These are phyloP conservation scores for Caenorhabditis inopinata DNA, from an alignment of 1,140 invertebrate species.

Conservation along the genomic window DNA sequence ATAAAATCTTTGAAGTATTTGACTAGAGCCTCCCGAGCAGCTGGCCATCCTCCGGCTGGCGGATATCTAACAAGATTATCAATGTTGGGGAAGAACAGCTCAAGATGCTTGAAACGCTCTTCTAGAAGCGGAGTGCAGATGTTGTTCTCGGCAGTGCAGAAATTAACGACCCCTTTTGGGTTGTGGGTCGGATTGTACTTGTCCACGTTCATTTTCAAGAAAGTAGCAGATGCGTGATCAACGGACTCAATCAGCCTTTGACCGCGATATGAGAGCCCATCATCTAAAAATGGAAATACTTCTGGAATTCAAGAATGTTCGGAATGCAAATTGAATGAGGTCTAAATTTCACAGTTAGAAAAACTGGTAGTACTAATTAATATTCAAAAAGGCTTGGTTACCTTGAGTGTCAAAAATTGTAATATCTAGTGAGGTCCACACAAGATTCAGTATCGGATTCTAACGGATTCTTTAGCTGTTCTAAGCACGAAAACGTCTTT, in stretches of 20 bases:
- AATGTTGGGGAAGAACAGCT: slow-evolving; percentile 24
- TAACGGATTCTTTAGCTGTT: too few relatives aligned
- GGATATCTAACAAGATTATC: slow-evolving; percentile 30
- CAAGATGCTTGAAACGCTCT: slow-evolving; percentile 32
- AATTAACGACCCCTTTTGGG: slow-evolving; percentile 30
- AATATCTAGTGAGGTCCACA: too few relatives aligned
- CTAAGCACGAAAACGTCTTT: too few relatives aligned
- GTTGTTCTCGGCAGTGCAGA: slow-evolving; percentile 45
- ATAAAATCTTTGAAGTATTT: slow-evolving; percentile 25
- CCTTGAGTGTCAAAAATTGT: too few relatives aligned
- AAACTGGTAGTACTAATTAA: too few relatives aligned
- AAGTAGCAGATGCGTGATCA: slow-evolving; percentile 13
- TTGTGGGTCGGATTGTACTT: slow-evolving; percentile 19
- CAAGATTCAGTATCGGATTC: too few relatives aligned
- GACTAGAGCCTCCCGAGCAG: background rate
- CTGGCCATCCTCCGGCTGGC: slow-evolving; percentile 32
- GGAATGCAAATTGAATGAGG: too few relatives aligned
- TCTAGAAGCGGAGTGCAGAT: slow-evolving; percentile 36
- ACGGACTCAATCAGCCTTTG: background rate
- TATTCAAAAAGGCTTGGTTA: too few relatives aligned
- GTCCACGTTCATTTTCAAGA: slow-evolving; percentile 20
- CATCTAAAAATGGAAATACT: background rate
- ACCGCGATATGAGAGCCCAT: slow-evolving; percentile 20
- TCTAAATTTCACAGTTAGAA: too few relatives aligned
- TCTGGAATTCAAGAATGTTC: too few relatives aligned